Evolutionary conservation across 2,797 vertebrate genomes (phyloP).

Genomic region (Coracias cyanogaster): DNA sequence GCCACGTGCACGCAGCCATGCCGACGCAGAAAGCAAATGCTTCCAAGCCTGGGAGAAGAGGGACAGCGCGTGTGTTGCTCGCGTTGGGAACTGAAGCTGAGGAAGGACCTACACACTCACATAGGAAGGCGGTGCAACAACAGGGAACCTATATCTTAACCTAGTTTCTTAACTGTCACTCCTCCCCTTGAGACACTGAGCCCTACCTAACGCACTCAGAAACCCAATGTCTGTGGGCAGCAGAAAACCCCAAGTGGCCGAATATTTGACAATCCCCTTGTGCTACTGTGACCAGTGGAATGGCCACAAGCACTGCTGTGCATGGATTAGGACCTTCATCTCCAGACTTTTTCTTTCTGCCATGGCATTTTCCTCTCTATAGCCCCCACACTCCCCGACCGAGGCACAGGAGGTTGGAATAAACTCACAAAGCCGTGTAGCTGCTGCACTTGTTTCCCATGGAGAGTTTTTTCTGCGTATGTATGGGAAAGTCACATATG

Average conservation of each 20-base stretch:
- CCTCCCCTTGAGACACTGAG: background rate
- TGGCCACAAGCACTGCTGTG: background rate
- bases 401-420: background rate
- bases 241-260: background rate
- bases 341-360: background rate
- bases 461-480: background rate
- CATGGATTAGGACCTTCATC: background rate
- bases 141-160: background rate
- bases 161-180: background rate
- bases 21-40: background rate
- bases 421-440: background rate
- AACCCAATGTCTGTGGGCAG: background rate
- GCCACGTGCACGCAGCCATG: fast-evolving
- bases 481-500: background rate
- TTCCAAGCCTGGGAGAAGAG: background rate
- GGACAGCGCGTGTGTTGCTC: fast-evolving
- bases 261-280: background rate
- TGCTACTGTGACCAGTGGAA: background rate
- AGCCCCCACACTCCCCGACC: background rate
- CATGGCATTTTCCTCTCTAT: background rate
- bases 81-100: fast-evolving
- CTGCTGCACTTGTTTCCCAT: background rate
- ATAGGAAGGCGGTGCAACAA: background rate
- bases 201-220: background rate
- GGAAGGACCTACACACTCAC: fast-evolving